phyloP scores from a whole-genome alignment of 2,113 vertebrate species.

The Peromyscus californicus region DNA sequence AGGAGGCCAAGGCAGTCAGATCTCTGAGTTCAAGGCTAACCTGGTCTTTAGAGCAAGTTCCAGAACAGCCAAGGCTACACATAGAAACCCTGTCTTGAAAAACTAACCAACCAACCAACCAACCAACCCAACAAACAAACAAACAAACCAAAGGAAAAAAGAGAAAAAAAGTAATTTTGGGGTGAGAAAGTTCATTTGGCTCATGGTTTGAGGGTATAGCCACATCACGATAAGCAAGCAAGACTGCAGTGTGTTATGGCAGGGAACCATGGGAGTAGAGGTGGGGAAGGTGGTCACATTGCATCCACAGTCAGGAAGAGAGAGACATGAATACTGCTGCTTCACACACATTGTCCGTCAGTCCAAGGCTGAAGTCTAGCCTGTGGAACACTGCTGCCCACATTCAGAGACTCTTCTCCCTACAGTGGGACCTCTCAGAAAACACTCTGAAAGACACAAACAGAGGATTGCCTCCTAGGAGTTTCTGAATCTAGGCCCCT shows the following conservation, averaged over 20 bases:
- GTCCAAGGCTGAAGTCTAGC: neutral
- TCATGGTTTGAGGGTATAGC: neutral
- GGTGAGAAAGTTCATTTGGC: neutral
- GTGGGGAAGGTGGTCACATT: neutral
- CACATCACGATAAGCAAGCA: too few relatives aligned
- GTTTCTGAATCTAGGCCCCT: neutral
- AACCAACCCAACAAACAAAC: too few relatives aligned
- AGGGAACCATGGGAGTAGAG: neutral
- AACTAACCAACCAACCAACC: neutral
- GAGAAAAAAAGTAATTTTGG: too few relatives aligned
- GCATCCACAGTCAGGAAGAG: too few relatives aligned
- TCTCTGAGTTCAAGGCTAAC: neutral
- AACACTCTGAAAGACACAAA: too few relatives aligned
- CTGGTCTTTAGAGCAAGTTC: too few relatives aligned
- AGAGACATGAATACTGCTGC: neutral
- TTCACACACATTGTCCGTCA: neutral
- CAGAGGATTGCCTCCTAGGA: neutral
- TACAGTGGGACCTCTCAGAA: neutral
- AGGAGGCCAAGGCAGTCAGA: fast-evolving
- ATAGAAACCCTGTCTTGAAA: neutral
- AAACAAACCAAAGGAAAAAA: too few relatives aligned
- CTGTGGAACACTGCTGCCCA: neutral
- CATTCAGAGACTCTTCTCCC: neutral
- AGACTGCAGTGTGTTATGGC: too few relatives aligned
- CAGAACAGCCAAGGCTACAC: neutral